These are phyloP conservation scores for Deilephila porcellus DNA, from an alignment of 2,888 invertebrate genomes.

Conservation along the genomic window DNA sequence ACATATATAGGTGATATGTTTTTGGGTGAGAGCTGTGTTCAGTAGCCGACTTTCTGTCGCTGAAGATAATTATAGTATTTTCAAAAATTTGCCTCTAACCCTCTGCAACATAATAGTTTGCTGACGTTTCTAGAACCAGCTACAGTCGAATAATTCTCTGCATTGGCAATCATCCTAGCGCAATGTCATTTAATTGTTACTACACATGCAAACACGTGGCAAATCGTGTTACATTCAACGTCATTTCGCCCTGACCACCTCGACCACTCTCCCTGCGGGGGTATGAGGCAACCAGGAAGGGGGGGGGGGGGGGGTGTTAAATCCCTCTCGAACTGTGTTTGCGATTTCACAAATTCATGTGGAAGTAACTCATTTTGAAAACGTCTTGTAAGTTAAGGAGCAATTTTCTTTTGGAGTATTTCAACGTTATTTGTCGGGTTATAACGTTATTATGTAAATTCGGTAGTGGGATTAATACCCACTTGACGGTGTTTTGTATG, in stretches of 20 bases:
- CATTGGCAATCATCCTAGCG: conserved; percentile 56
- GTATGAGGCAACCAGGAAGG: background rate
- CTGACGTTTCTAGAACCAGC: background rate
- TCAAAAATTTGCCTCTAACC: no score
- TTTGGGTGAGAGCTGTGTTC: no score
- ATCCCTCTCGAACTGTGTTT: conserved; percentile 9
- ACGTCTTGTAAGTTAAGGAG: conserved; percentile 24
- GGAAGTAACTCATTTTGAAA: conserved; percentile 17
- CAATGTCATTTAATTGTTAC: conserved; percentile 60
- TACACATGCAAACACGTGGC: conserved; percentile 55
- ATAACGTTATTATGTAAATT: conserved; percentile 25
- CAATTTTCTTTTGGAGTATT: conserved; percentile 28
- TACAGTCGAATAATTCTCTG: conserved; percentile 39
- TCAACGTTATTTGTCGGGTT: conserved; percentile 35
- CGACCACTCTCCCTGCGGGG: background rate
- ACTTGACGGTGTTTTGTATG: conserved; percentile 25
- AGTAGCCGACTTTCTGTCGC: no score
- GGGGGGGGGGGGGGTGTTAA: background rate
- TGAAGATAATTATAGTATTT: no score
- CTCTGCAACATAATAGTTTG: background rate
- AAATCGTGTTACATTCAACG: conserved; percentile 39
- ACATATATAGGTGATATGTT: no score
- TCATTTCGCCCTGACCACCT: conserved; percentile 14
- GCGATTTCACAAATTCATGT: conserved; percentile 14
- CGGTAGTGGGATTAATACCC: conserved; percentile 8